Evolutionary conservation across 2,113 vertebrate genomes (phyloP).

Genomic region (Passer domesticus): DNA sequence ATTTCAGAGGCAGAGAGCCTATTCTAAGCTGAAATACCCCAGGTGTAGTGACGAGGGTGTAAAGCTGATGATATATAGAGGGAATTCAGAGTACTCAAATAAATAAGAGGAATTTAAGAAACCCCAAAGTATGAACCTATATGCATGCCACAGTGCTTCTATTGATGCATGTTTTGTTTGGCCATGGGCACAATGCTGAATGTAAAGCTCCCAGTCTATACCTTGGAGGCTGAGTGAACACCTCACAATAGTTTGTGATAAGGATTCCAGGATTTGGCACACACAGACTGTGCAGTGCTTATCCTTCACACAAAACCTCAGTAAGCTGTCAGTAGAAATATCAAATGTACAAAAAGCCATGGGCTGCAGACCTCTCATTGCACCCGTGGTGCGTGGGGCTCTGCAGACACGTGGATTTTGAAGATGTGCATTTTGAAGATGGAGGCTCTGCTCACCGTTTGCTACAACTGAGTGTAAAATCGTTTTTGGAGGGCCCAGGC

Average conservation of each 20-base stretch:
- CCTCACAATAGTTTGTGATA: background rate
- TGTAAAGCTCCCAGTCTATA: background rate
- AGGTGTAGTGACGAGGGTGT: background rate
- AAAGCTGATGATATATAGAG: background rate
- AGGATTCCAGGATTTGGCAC: background rate
- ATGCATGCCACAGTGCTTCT: background rate
- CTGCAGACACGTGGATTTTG: background rate
- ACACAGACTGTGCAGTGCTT: background rate
- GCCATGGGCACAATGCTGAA: background rate
- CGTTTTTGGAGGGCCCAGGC: background rate
- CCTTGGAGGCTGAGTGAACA: background rate
- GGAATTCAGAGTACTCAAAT: background rate
- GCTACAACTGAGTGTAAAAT: background rate
- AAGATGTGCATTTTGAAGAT: background rate
- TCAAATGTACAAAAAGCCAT: background rate
- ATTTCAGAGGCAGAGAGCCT: background rate
- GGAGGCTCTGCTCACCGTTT: background rate
- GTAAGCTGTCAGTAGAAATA: background rate
- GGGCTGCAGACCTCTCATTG: background rate
- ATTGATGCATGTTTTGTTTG: background rate
- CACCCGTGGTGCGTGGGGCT: background rate
- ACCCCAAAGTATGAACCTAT: background rate
- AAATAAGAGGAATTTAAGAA: background rate
- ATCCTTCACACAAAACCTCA: background rate
- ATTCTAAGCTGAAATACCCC: background rate